These are phyloP conservation scores for Paramormyrops kingsleyae DNA, from an alignment of 2,113 vertebrate species.

Conservation along the genomic window DNA sequence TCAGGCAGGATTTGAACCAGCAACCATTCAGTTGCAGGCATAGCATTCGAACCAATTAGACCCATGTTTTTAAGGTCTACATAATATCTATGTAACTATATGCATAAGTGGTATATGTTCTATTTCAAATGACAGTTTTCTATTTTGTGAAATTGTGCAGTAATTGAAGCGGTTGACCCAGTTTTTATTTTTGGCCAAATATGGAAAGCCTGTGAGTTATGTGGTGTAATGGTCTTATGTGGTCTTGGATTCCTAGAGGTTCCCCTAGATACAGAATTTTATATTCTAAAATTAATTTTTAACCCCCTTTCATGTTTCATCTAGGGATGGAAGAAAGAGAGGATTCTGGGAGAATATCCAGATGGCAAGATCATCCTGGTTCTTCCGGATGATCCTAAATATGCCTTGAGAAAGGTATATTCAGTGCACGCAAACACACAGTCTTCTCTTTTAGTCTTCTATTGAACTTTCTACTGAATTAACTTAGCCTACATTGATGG, in stretches of 20 bases:
- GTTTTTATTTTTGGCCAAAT: background rate
- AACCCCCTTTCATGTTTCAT: background rate
- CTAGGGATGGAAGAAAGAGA: constrained; percentile 98
- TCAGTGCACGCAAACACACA: background rate
- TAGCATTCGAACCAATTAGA: background rate
- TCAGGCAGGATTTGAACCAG: background rate
- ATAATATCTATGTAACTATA: background rate
- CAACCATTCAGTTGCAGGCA: background rate
- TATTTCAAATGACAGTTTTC: background rate
- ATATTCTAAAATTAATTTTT: background rate
- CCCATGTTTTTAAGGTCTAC: background rate
- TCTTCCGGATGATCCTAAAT: constrained; percentile 95
- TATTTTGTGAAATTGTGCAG: background rate
- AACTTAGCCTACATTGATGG: background rate
- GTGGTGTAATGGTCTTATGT: background rate
- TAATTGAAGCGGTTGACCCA: background rate
- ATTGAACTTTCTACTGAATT: background rate
- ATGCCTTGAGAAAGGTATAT: constrained; percentile 92
- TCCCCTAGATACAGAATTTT: background rate
- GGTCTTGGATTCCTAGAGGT: background rate
- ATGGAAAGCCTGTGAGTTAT: background rate
- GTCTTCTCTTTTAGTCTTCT: background rate
- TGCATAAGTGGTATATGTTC: background rate
- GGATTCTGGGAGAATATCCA: constrained; percentile 89
- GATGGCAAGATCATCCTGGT: constrained; percentile 98